These are phyloP conservation scores for Amorpha juglandis DNA, from an alignment of 2,888 invertebrate species.

Conservation along the genomic window DNA sequence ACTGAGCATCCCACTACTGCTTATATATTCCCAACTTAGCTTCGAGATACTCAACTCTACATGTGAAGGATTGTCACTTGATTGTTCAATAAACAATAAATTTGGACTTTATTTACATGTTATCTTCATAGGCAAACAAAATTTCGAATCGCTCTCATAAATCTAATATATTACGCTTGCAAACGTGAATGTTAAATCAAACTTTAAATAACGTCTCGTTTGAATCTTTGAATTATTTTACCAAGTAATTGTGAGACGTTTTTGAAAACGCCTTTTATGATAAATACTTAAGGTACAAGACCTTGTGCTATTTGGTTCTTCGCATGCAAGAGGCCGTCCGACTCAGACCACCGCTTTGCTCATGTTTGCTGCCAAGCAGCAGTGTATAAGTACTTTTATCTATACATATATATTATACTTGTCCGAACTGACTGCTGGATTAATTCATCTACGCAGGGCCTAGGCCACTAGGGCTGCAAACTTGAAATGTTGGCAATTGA, in stretches of 20 bases:
- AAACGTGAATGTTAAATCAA: background rate
- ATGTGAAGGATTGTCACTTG: slow-evolving; percentile 35
- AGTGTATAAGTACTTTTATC: too few species aligned
- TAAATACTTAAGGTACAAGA: background rate
- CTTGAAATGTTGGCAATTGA: too few species aligned
- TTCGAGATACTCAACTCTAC: slow-evolving; percentile 35
- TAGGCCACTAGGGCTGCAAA: too few species aligned
- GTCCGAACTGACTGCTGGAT: too few species aligned
- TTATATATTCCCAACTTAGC: slow-evolving; percentile 53
- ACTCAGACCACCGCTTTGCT: too few species aligned
- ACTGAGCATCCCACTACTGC: slow-evolving; percentile 52
- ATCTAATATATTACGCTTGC: background rate
- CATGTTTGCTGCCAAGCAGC: too few species aligned
- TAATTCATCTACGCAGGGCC: too few species aligned
- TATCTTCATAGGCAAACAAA: background rate
- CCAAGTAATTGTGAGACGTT: background rate
- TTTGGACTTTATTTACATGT: slow-evolving; percentile 26
- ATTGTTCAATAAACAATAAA: slow-evolving; percentile 39
- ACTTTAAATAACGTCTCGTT: background rate
- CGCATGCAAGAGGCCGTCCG: too few species aligned
- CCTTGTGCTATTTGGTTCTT: too few species aligned
- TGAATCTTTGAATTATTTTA: background rate
- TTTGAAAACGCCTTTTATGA: background rate
- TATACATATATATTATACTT: too few species aligned
- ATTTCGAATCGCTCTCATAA: background rate